Evolutionary conservation across 2,113 vertebrate species (phyloP).

Genomic region (Xiphophorus maculatus): DNA sequence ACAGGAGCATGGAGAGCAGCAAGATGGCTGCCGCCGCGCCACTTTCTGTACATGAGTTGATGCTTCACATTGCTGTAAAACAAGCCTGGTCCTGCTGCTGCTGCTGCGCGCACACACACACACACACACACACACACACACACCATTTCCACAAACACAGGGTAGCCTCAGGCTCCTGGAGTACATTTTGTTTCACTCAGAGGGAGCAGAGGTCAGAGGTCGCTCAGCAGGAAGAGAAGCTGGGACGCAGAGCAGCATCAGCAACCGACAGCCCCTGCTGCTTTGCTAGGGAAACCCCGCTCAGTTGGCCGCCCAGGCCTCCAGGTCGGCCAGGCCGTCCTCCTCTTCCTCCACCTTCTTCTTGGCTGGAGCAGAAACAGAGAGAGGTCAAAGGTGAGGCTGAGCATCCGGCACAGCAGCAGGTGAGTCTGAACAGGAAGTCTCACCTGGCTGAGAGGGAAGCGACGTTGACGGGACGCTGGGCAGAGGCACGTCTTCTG

Average conservation of each 20-base stretch:
- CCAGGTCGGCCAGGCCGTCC: constrained; percentile 93
- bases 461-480: constrained; percentile 91
- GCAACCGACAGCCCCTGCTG: constrained; percentile 39
- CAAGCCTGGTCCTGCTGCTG: constrained; percentile 26
- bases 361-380: constrained; percentile 77
- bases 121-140: too few species aligned
- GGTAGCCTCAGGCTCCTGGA: constrained; percentile 18
- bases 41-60: constrained; percentile 9
- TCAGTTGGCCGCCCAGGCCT: constrained; percentile 87
- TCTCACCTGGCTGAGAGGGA: constrained; percentile 84
- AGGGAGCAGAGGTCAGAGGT: constrained; percentile 20
- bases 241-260: constrained; percentile 29
- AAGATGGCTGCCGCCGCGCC: constrained; percentile 21
- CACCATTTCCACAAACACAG: not conserved
- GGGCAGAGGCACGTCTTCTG: constrained; percentile 89
- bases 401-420: too few species aligned
- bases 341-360: constrained; percentile 96
- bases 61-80: constrained; percentile 46
- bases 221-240: constrained; percentile 7
- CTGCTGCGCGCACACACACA: not conserved
- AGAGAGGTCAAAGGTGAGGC: not conserved
- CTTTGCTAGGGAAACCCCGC: constrained; percentile 26
- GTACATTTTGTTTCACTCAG: constrained; percentile 1
- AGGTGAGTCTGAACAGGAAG: not conserved
- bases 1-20: constrained; percentile 54